Conservation (phyloP, 2,888 invertebrate genomes). For the Cerceris rybyensis region DNA sequence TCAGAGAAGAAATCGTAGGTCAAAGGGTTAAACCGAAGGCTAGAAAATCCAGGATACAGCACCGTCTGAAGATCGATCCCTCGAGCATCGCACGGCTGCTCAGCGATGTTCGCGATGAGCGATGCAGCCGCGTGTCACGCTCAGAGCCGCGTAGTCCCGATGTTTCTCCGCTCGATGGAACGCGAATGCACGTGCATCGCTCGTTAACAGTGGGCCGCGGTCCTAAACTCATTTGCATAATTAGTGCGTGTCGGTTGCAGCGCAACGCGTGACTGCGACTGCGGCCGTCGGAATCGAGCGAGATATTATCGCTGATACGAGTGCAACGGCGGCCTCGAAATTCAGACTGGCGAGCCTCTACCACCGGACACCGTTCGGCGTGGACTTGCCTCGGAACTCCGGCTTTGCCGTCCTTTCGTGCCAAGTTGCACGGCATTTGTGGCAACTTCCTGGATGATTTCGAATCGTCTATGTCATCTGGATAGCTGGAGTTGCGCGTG, state of each 20-base stretch:
- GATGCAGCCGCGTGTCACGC: slow-evolving; percentile 31
- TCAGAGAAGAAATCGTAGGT: too few species aligned
- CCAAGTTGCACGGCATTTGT: slow-evolving; percentile 31
- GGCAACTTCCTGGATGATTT: slow-evolving; percentile 33
- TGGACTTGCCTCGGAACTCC: not conserved
- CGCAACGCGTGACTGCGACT: slow-evolving; percentile 62
- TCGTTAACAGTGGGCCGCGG: slow-evolving; percentile 71
- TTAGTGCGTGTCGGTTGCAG: slow-evolving; percentile 71
- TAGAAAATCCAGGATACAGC: too few species aligned
- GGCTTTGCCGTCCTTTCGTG: not conserved
- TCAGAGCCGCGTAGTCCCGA: slow-evolving; percentile 29
- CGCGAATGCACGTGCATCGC: slow-evolving; percentile 63
- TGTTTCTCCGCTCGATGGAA: slow-evolving; percentile 61
- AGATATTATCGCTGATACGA: slow-evolving; percentile 59
- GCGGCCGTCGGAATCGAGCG: slow-evolving; percentile 52
- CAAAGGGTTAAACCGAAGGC: too few species aligned
- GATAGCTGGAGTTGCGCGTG: too few species aligned
- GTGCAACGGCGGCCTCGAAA: slow-evolving; percentile 44
- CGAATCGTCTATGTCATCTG: not conserved
- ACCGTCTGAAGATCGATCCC: too few species aligned
- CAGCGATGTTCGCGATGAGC: slow-evolving; percentile 9
- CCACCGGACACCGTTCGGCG: not conserved
- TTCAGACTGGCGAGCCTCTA: not conserved
- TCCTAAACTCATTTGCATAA: slow-evolving; percentile 77
- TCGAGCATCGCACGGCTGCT: too few species aligned